Conservation (phyloP, 2,113 vertebrate genomes). For the Callaeas wilsoni region DNA sequence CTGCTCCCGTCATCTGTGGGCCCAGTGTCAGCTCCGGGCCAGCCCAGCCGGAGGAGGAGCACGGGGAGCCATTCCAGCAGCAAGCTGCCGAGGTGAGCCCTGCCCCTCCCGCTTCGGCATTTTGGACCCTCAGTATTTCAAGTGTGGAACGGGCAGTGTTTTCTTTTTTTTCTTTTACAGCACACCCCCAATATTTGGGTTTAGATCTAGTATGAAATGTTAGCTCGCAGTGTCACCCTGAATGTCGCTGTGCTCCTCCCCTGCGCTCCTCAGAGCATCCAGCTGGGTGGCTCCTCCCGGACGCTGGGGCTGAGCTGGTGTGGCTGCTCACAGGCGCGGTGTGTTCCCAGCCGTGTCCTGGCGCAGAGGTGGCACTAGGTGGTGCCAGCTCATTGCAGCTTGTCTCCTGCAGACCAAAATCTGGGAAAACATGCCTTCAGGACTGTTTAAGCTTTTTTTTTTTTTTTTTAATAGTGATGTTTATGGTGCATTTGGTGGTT, state of each 20-base stretch:
- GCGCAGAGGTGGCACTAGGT: background rate
- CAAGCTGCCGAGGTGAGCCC: slow-evolving; percentile 67
- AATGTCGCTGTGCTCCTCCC: background rate
- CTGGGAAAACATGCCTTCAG: background rate
- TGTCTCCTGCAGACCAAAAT: background rate
- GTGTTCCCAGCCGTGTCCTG: background rate
- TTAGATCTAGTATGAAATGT: rapidly evolving
- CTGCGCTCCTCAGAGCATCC: background rate
- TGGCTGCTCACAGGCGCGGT: rapidly evolving
- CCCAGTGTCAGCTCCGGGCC: background rate
- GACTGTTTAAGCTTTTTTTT: background rate
- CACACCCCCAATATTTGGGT: background rate
- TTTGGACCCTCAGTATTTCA: rapidly evolving
- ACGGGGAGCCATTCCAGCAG: slow-evolving; percentile 27
- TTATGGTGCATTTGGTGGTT: background rate
- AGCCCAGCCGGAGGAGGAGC: background rate
- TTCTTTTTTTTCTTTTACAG: background rate
- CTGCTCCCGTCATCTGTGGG: slow-evolving; percentile 43
- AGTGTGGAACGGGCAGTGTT: rapidly evolving
- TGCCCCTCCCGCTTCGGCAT: rapidly evolving
- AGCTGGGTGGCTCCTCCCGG: rapidly evolving
- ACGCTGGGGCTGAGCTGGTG: background rate
- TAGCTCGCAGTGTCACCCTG: rapidly evolving
- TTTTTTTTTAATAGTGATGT: background rate
- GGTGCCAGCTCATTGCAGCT: slow-evolving; percentile 11